Percentiles rank a stretch among this genome's conserved stretches.
These are phyloP conservation scores for Ectemnius continuus DNA, from an alignment of 2,888 invertebrate genomes.

Conservation along the genomic window DNA sequence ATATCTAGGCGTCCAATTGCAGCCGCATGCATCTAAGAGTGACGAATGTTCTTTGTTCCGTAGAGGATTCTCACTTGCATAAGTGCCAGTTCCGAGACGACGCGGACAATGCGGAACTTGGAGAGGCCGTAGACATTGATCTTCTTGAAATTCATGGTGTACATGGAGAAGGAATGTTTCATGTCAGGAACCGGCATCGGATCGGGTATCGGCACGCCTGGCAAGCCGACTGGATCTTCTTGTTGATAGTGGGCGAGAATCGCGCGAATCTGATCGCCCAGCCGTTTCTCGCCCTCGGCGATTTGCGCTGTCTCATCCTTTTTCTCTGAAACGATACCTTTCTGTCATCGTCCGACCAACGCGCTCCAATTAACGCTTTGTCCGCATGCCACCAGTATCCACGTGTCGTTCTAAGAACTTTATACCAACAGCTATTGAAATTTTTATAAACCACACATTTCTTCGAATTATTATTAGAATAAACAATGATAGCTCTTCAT, in stretches of 20 bases:
- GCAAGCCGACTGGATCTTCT: slow-evolving; percentile 88
- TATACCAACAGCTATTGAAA: too few species aligned
- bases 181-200: slow-evolving; percentile 89
- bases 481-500: too few species aligned
- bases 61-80: slow-evolving; percentile 82
- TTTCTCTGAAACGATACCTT: slow-evolving; percentile 55
- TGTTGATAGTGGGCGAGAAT: slow-evolving; percentile 90
- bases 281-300: slow-evolving; percentile 82
- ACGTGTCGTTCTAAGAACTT: too few species aligned
- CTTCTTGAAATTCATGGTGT: slow-evolving; percentile 85
- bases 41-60: neutral
- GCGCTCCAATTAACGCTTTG: too few species aligned
- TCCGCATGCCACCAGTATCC: neutral
- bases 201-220: slow-evolving; percentile 88
- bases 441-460: too few species aligned
- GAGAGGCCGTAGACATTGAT: slow-evolving; percentile 87
- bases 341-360: too few species aligned
- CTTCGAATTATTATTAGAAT: too few species aligned
- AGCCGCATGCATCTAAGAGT: neutral
- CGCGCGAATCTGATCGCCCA: slow-evolving; percentile 85
- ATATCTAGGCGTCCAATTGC: neutral
- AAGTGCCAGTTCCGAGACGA: slow-evolving; percentile 85
- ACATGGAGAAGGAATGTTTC: slow-evolving; percentile 85
- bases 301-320: slow-evolving; percentile 63
- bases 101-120: slow-evolving; percentile 86